Evolutionary conservation across 2,113 vertebrate genomes (phyloP), one percentile per base, ranked within the genome.

Genomic region (Triplophysa rosa): DNA sequence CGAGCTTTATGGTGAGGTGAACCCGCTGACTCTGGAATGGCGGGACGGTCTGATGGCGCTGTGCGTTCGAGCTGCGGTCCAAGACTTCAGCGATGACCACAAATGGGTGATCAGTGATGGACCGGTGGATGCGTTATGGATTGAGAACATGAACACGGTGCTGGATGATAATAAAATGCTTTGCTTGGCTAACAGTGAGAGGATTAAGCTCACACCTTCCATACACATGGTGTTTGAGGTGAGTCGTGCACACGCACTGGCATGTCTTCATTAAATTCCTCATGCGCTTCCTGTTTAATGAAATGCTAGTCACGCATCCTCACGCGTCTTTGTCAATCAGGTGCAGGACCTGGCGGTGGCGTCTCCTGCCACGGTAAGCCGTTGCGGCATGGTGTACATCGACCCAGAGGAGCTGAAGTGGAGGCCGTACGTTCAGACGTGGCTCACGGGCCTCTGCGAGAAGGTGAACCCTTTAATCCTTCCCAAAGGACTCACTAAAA

Each of bases 81-180:
- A 83, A 14, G 94, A 95, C 75, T 87, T 89, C 33, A 94, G 86
- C 0, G 90, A 94, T 19, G 86, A 93, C 61, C 95, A 96, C 85
- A 95, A 96, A 68, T 97, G 95, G 95, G 93, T 97, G 59, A 75
- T 96, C 77, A 93, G 93, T 17, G 95, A 96, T 26, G 95, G 95
- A 2, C 95, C 95, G 0, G 94, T 97, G 40, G 95, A 97, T 21
- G 95, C 95, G 4, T 87, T 96, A 66, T 97, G 95, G 95, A 96
- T 97, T n/a, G 95, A 96, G 91, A 97, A 96, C 71, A 93, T 97
- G 93, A 97, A 96, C 83, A 97, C 95, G 0, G 95, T 97, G 26
- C 83, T 97, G 89, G 95, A 97, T 58, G 95, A 97, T 85, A 96
- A 96, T 87, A 96, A 96, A 88, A 96, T 95, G 94, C 93, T 96